Conservation (phyloP, 2,888 invertebrate genomes). For the Phaedon cochleariae region DNA sequence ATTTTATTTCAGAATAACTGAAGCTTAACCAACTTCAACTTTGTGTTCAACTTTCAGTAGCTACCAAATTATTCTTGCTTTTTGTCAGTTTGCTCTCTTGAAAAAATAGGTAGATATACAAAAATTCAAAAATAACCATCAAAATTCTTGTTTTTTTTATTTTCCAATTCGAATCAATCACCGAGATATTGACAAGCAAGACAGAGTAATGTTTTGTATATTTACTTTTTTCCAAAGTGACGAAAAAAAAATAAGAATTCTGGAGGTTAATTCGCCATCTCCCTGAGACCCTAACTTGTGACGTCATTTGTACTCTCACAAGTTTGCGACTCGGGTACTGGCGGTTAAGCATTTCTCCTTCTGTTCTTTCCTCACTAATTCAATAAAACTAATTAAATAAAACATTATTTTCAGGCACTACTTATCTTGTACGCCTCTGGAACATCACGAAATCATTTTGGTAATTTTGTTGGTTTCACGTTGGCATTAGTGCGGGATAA, state of each 20-base stretch:
- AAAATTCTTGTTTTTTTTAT: conserved; percentile 41
- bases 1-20: no score
- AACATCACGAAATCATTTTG: background rate
- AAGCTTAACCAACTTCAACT: no score
- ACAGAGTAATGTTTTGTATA: conserved; percentile 32
- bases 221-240: conserved; percentile 32
- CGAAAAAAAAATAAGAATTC: conserved; percentile 39
- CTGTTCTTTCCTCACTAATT: conserved; percentile 25
- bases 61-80: no score
- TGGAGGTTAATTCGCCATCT: conserved; percentile 68
- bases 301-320: conserved; percentile 73
- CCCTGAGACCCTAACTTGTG: conserved; percentile 84
- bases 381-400: background rate
- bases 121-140: conserved; percentile 32
- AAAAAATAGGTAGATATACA: conserved; percentile 36
- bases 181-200: background rate
- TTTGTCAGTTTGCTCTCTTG: conserved; percentile 15
- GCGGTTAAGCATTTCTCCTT: conserved; percentile 59
- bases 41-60: no score
- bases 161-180: conserved; percentile 22
- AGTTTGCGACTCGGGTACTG: conserved; percentile 78
- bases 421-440: background rate
- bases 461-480: no score
- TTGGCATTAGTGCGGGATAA: no score
- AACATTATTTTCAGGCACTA: background rate